Percentiles rank a stretch among this genome's conserved stretches.
phyloP scores from a whole-genome alignment of 2,113 vertebrate genomes.

The Hylia prasina region DNA sequence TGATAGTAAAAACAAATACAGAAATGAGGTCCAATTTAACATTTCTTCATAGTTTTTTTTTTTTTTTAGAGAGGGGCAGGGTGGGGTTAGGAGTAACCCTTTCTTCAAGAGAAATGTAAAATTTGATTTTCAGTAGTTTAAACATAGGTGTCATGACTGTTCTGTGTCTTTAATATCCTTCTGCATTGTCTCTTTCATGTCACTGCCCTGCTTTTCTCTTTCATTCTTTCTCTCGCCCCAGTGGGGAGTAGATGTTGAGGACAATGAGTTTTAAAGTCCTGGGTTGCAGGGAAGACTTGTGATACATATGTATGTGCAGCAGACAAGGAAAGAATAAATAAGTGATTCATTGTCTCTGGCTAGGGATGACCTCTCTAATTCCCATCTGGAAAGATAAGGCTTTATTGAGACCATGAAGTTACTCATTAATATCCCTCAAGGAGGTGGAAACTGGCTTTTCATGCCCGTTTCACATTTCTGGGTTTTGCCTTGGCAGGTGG shows the following conservation, averaged over 20 bases:
- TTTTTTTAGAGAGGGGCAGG: background rate
- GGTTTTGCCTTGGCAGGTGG: background rate
- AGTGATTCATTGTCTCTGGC: background rate
- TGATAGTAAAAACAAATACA: conserved; percentile 1
- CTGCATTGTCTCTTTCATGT: background rate
- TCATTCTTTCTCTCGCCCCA: background rate
- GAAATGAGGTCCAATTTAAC: background rate
- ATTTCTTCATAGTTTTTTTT: background rate
- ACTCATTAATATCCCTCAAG: conserved; percentile 42
- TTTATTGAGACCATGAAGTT: conserved; percentile 31
- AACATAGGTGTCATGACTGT: background rate
- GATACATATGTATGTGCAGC: background rate
- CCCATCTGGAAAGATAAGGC: conserved; percentile 24
- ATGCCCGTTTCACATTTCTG: background rate
- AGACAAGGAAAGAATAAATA: background rate
- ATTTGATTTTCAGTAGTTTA: background rate
- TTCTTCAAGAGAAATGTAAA: background rate
- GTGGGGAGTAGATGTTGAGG: background rate
- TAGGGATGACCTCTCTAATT: conserved; percentile 19
- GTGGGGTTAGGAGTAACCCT: background rate
- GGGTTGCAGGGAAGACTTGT: background rate
- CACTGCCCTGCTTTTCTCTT: background rate
- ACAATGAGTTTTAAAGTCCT: background rate
- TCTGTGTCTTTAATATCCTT: background rate
- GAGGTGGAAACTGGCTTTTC: conserved; percentile 2